Evolutionary conservation across 2,888 invertebrate species (phyloP).

Genomic region (Lasioglossum oenotherae): DNA sequence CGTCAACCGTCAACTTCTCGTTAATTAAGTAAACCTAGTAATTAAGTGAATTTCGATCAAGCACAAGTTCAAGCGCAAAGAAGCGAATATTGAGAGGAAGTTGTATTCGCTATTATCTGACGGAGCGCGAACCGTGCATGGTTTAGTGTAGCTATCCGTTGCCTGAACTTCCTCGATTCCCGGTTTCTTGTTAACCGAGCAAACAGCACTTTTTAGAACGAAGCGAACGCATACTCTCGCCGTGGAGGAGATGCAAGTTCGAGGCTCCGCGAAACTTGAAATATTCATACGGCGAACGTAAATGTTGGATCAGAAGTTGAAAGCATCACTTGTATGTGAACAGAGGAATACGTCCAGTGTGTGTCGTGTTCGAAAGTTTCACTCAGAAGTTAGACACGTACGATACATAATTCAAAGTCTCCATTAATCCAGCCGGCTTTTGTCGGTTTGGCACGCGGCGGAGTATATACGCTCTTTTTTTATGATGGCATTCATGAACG

Average conservation of each 20-base stretch:
- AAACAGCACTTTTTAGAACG: not conserved
- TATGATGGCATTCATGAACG: not conserved
- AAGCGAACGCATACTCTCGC: not conserved
- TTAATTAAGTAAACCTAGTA: too few species aligned
- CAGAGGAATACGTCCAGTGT: not conserved
- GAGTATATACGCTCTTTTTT: not conserved
- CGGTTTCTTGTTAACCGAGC: not conserved
- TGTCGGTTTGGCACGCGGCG: not conserved
- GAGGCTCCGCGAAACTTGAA: not conserved
- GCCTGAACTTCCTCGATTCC: not conserved
- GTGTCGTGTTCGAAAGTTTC: constrained; percentile 14
- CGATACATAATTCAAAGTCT: constrained; percentile 19
- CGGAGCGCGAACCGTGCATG: not conserved
- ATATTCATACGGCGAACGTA: constrained; percentile 5
- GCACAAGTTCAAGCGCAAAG: not conserved
- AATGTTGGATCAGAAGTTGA: constrained; percentile 13
- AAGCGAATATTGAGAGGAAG: not conserved
- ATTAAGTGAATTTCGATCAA: too few species aligned
- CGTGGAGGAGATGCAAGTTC: not conserved
- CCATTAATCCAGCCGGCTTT: constrained; percentile 5
- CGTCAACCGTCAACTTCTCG: too few species aligned
- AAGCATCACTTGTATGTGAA: not conserved
- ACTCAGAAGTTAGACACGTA: constrained; percentile 18
- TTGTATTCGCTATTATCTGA: not conserved
- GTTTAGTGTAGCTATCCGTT: not conserved